A percentile compares a stretch with the other conserved stretches of the same genome.
These are phyloP conservation scores for Cephalopachus bancanus DNA, from an alignment of 2,797 vertebrate genomes.

Conservation along the genomic window DNA sequence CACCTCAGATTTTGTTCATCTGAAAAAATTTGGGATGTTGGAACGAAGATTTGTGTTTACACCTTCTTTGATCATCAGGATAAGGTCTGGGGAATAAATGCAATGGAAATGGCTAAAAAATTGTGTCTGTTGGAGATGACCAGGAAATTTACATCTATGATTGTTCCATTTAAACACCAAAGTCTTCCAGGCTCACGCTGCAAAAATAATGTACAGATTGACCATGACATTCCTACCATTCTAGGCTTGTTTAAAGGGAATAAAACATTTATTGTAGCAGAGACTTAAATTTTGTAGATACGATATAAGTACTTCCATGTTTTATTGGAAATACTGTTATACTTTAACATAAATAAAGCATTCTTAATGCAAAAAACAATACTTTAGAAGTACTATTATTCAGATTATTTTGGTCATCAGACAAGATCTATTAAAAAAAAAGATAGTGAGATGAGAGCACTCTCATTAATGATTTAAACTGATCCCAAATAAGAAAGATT, in stretches of 20 bases:
- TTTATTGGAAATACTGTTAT: constrained; percentile 72
- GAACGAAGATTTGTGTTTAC: constrained; percentile 95
- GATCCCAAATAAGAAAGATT: too few relatives aligned
- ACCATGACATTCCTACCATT: constrained; percentile 47
- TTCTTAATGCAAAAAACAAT: neutral
- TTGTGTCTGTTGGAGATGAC: constrained; percentile 98
- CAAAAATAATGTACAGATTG: neutral
- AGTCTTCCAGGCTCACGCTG: neutral
- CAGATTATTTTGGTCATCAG: neutral
- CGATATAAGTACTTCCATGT: constrained; percentile 51
- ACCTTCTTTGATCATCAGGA: constrained; percentile 99
- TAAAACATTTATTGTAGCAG: constrained; percentile 50
- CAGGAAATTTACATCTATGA: constrained; percentile 98
- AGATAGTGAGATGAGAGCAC: too few relatives aligned
- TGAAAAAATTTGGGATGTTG: constrained; percentile 95
- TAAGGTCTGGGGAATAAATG: constrained; percentile 99
- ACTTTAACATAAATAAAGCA: constrained; percentile 66
- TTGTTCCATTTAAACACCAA: constrained; percentile 92
- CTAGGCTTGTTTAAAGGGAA: constrained; percentile 25
- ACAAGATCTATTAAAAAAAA: neutral
- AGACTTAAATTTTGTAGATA: constrained; percentile 68
- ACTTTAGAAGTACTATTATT: neutral
- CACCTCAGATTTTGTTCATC: neutral
- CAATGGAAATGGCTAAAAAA: constrained; percentile 97
- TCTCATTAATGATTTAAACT: too few relatives aligned